Conservation (phyloP, 2,888 invertebrate species). For the Acanthosepion esculentum region DNA sequence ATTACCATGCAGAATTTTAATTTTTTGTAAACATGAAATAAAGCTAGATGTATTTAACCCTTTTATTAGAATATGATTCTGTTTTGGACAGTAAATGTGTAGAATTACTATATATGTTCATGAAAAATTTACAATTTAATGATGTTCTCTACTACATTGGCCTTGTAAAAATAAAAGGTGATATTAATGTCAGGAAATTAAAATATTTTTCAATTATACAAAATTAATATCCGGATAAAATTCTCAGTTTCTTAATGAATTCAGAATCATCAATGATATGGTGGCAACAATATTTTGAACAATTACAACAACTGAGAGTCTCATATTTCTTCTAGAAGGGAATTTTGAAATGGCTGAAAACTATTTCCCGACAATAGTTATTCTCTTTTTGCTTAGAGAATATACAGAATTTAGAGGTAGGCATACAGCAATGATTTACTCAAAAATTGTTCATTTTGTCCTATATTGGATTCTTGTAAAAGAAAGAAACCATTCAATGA, state of each 20-base stretch:
- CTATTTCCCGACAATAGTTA: neutral
- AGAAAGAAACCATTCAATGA: neutral
- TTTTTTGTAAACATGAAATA: too few relatives aligned
- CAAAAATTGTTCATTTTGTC: neutral
- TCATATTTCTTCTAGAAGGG: neutral
- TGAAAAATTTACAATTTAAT: too few relatives aligned
- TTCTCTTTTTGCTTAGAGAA: neutral
- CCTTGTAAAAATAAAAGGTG: too few relatives aligned
- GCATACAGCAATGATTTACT: neutral
- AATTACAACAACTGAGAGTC: neutral
- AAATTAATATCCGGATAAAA: neutral
- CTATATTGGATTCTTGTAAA: constrained; percentile 33
- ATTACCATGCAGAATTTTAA: too few relatives aligned
- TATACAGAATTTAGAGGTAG: neutral
- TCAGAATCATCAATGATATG: neutral
- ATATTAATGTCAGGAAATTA: too few relatives aligned
- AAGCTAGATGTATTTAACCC: too few relatives aligned
- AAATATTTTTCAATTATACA: neutral
- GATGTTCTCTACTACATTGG: too few relatives aligned
- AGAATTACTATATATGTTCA: too few relatives aligned
- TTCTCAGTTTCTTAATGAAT: neutral
- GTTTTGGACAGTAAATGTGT: too few relatives aligned
- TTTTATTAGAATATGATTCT: too few relatives aligned
- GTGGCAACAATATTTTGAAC: neutral
- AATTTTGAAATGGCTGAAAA: neutral